Conservation (phyloP, 2,113 vertebrate genomes). For the Sminthopsis crassicaudata region DNA sequence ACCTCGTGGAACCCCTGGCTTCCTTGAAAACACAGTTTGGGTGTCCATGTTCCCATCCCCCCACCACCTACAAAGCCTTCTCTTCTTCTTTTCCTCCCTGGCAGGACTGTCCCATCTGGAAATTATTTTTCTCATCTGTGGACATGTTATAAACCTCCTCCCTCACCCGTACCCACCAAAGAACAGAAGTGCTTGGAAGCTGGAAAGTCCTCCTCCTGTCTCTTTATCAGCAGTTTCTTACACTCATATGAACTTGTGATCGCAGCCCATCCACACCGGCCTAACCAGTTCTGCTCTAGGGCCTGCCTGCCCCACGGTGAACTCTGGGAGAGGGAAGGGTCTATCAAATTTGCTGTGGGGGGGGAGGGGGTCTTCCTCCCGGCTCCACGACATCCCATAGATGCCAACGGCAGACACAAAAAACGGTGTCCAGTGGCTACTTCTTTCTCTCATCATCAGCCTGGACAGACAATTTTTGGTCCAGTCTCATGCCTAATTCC, state of each 20-base stretch:
- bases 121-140: neutral
- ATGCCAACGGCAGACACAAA: no score
- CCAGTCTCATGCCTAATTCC: no score
- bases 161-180: neutral
- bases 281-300: neutral
- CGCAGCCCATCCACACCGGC: neutral
- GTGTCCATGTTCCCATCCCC: no score
- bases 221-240: neutral
- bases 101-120: neutral
- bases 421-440: neutral
- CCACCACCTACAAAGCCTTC: neutral
- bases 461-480: neutral
- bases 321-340: neutral
- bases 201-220: neutral
- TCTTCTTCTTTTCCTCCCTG: neutral
- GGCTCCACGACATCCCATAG: no score
- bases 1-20: no score
- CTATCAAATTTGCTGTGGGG: neutral
- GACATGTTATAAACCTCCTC: neutral
- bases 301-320: neutral
- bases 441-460: neutral
- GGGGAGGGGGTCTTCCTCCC: neutral
- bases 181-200: neutral
- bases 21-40: neutral
- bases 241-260: neutral